phyloP scores from a whole-genome alignment of 2,113 vertebrate species.

The Sclerurus mexicanus region DNA sequence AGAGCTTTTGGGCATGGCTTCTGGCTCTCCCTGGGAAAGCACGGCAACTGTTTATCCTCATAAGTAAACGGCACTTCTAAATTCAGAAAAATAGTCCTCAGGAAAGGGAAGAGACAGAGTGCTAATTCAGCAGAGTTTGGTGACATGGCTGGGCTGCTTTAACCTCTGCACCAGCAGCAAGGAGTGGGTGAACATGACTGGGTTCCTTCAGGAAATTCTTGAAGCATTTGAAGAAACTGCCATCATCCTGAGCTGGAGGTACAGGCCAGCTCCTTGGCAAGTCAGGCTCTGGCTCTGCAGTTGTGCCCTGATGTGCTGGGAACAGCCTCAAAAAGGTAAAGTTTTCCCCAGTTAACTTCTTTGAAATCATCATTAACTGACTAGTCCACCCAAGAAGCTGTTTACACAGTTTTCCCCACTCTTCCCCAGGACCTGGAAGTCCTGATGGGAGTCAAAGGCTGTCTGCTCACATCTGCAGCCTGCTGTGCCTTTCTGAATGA shows the following conservation, averaged over 20 bases:
- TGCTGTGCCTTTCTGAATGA: background rate
- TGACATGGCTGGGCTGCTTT: background rate
- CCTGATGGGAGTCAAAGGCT: background rate
- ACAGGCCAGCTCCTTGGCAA: background rate
- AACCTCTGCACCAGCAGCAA: background rate
- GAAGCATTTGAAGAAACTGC: background rate
- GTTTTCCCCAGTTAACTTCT: background rate
- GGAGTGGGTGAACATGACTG: background rate
- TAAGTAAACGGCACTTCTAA: background rate
- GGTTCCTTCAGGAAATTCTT: background rate
- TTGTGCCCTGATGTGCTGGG: background rate
- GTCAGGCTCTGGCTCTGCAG: background rate
- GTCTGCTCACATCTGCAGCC: background rate
- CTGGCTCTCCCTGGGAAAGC: background rate
- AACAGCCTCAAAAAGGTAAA: background rate
- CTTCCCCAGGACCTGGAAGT: rapidly evolving
- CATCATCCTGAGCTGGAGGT: background rate
- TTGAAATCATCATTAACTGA: background rate
- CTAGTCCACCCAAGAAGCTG: background rate
- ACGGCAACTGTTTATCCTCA: background rate
- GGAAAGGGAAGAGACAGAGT: background rate
- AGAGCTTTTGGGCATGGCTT: background rate
- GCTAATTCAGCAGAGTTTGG: background rate
- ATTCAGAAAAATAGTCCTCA: background rate
- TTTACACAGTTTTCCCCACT: background rate